phyloP scores from a whole-genome alignment of 1,140 invertebrate species.

The Temnothorax nylanderi region DNA sequence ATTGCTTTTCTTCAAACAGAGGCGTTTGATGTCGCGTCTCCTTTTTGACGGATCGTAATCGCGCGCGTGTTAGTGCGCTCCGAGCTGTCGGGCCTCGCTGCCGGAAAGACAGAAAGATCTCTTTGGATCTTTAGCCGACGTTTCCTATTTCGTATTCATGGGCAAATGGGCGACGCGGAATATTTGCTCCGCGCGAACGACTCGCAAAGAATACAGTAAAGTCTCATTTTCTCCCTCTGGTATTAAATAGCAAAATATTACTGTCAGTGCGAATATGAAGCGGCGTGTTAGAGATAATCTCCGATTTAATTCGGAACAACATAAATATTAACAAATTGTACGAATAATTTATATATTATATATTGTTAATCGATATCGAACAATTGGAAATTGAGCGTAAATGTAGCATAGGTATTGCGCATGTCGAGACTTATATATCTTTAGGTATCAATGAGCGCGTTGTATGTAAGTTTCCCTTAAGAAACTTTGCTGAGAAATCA shows the following conservation, averaged over 20 bases:
- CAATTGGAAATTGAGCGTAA: neutral
- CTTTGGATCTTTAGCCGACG: constrained; percentile 15
- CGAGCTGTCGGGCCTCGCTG: neutral
- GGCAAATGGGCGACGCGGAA: constrained; percentile 25
- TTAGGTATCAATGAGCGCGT: neutral
- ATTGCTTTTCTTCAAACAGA: constrained; percentile 66
- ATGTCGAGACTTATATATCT: neutral
- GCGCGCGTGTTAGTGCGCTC: constrained; percentile 32
- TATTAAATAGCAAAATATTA: constrained; percentile 24
- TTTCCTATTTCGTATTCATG: constrained; percentile 50
- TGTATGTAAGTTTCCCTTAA: neutral
- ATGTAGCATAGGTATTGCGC: neutral
- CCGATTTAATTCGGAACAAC: neutral
- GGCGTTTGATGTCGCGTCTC: constrained; percentile 56
- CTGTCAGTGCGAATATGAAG: neutral
- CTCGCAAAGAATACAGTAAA: neutral
- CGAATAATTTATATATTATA: neutral
- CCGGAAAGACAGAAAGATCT: constrained; percentile 30
- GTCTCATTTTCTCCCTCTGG: neutral
- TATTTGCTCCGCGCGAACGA: neutral
- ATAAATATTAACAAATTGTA: neutral
- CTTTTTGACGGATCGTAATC: constrained; percentile 57
- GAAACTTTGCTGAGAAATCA: neutral
- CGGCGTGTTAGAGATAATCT: neutral
- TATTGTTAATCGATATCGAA: neutral